Evolutionary conservation across 2,797 vertebrate genomes (phyloP).

Genomic region (Ispidina lecontei): DNA sequence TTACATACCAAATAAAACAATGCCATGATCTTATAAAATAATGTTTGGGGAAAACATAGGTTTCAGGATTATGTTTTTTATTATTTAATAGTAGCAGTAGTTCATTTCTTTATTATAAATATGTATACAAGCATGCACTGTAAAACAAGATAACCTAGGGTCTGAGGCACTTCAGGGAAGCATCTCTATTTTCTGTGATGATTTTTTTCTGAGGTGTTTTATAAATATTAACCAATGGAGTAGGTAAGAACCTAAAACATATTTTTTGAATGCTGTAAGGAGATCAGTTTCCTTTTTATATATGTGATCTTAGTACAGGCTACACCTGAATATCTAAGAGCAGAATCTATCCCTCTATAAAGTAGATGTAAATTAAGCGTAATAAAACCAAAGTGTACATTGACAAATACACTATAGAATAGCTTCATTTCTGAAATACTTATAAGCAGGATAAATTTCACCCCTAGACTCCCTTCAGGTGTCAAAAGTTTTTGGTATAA

Average conservation of each 20-base stretch:
- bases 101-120: slow-evolving; percentile 22
- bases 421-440: slow-evolving; percentile 1
- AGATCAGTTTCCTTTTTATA: slow-evolving; percentile 9
- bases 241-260: slow-evolving; percentile 19
- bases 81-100: background rate
- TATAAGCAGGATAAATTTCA: background rate
- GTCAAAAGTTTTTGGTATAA: background rate
- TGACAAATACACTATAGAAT: background rate
- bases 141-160: background rate
- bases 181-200: background rate
- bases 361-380: background rate
- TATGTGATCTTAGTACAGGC: background rate
- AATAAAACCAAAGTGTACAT: background rate
- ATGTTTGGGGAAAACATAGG: background rate
- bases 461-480: background rate
- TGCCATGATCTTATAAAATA: background rate
- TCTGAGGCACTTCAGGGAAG: background rate
- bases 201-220: background rate
- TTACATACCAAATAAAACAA: background rate
- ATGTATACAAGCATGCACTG: background rate
- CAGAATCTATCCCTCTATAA: background rate
- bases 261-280: background rate
- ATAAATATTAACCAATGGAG: background rate
- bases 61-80: background rate
- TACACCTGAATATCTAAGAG: background rate